phyloP scores from a whole-genome alignment of 1,140 invertebrate species.

The Lasioglossum baleicum region DNA sequence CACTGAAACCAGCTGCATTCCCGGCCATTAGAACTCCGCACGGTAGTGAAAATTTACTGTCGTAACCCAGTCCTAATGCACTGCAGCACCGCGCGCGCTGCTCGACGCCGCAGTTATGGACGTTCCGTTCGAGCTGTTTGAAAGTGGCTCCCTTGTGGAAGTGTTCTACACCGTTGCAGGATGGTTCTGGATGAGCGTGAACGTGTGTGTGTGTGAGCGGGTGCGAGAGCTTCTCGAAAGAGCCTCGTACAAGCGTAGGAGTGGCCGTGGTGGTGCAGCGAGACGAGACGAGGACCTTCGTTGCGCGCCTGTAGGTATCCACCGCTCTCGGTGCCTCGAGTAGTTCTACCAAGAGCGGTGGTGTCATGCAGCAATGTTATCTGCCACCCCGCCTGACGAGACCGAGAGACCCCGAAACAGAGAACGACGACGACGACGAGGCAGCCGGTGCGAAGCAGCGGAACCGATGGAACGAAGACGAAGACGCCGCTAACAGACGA shows the following conservation, averaged over 20 bases:
- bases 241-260: slow-evolving; percentile 19
- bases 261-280: slow-evolving; percentile 2
- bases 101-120: slow-evolving; percentile 71
- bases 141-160: background rate
- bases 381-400: slow-evolving; percentile 75
- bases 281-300: slow-evolving; percentile 50
- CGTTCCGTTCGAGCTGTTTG: slow-evolving; percentile 63
- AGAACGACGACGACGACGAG: background rate
- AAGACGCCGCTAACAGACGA: slow-evolving; percentile 38
- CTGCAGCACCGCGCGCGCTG: slow-evolving; percentile 57
- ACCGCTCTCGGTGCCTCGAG: slow-evolving; percentile 68
- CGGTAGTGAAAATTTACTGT: slow-evolving; percentile 80
- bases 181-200: background rate
- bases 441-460: background rate
- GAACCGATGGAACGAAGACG: slow-evolving; percentile 25
- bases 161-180: background rate
- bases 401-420: slow-evolving; percentile 53
- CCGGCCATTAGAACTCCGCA: slow-evolving; percentile 78
- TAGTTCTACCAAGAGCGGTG: slow-evolving; percentile 74
- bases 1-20: slow-evolving; percentile 80
- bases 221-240: background rate
- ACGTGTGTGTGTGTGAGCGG: background rate
- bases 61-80: slow-evolving; percentile 80
- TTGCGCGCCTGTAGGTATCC: slow-evolving; percentile 67
- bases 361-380: slow-evolving; percentile 80